These are phyloP conservation scores for Drosophila anomelani DNA, from an alignment of 2,888 invertebrate species.

Conservation along the genomic window DNA sequence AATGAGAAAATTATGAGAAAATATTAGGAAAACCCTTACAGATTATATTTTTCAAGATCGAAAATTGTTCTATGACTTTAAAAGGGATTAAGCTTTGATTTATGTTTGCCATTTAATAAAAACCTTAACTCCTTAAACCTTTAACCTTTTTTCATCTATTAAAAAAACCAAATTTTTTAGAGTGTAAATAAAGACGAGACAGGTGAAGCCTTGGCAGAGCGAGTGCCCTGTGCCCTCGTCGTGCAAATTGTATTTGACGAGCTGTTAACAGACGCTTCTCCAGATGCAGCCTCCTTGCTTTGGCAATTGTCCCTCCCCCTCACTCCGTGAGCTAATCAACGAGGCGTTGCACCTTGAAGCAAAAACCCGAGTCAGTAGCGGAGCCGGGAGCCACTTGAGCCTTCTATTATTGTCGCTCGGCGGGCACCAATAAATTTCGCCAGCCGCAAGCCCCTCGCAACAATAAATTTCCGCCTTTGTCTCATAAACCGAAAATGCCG, in stretches of 20 bases:
- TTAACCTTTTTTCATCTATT: no score
- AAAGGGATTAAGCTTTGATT: not conserved
- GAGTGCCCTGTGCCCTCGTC: conserved; percentile 14
- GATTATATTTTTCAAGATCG: not conserved
- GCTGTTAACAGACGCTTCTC: conserved; percentile 60
- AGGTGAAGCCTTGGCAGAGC: not conserved
- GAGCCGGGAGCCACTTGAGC: conserved; percentile 18
- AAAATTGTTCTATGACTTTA: not conserved
- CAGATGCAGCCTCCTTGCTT: conserved; percentile 2
- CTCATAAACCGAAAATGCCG: conserved; percentile 75
- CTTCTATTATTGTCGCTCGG: conserved; percentile 24
- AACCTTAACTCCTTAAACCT: not conserved
- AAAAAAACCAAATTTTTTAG: not conserved
- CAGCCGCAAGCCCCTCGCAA: conserved; percentile 16
- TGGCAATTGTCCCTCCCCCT: not conserved
- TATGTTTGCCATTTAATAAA: not conserved
- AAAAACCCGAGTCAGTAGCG: not conserved
- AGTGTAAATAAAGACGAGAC: conserved; percentile 59
- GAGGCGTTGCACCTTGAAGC: conserved; percentile 58
- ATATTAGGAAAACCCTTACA: no score
- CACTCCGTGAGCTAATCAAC: conserved; percentile 60
- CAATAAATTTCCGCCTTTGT: conserved; percentile 74
- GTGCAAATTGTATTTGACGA: conserved; percentile 70
- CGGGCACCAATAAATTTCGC: conserved; percentile 61
- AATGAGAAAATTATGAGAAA: not conserved